Evolutionary conservation across 2,113 vertebrate genomes (phyloP).

Genomic region (Cyprichromis sp.): DNA sequence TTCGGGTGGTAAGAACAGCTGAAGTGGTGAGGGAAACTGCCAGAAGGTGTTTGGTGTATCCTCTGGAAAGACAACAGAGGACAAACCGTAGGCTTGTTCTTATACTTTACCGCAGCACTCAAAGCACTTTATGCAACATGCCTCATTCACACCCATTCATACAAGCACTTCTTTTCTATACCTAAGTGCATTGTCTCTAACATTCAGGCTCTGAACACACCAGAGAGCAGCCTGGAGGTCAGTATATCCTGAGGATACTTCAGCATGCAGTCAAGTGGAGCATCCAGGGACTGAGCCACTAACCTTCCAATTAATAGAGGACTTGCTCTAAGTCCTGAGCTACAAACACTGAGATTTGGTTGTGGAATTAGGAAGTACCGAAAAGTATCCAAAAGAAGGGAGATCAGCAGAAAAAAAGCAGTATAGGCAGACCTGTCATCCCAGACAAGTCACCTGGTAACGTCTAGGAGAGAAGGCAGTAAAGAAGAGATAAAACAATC

Average conservation of each 20-base stretch:
- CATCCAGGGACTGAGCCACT: not conserved
- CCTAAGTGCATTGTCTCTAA: not conserved
- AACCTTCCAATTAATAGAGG: not conserved
- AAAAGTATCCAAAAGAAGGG: not conserved
- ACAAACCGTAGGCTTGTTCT: not conserved
- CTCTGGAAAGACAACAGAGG: not conserved
- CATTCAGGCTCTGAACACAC: not conserved
- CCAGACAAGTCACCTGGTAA: not conserved
- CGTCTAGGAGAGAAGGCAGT: accelerated
- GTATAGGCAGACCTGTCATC: not conserved
- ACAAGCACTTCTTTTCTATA: not conserved
- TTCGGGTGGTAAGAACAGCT: not conserved
- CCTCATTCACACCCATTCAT: not conserved
- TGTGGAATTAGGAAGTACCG: not conserved
- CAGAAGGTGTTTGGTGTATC: not conserved
- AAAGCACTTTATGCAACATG: not conserved
- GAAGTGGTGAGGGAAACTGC: not conserved
- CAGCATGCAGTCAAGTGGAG: not conserved
- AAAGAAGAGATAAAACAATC: not conserved
- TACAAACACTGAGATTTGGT: not conserved
- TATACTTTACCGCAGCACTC: not conserved
- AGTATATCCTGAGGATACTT: not conserved
- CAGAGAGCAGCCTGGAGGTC: not conserved
- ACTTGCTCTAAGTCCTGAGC: not conserved
- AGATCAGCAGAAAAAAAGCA: accelerated